Percentiles rank a stretch among this genome's conserved stretches.
phyloP scores from a whole-genome alignment of 1,140 invertebrate genomes.

The Babylonia areolata region DNA sequence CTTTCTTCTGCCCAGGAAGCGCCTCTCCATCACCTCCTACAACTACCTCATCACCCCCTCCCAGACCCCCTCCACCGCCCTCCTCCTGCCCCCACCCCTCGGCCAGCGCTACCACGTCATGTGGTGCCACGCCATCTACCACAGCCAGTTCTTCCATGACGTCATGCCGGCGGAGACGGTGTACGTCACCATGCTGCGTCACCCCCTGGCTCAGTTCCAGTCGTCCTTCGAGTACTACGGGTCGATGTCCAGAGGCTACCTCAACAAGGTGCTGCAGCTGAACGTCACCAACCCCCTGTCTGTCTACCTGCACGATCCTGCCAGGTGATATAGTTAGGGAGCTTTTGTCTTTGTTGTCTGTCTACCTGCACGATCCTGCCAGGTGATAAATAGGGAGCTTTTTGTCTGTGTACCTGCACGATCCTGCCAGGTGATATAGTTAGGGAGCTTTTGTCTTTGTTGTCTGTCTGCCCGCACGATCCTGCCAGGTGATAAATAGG shows the following conservation, averaged over 20 bases:
- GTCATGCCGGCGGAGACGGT: conserved; percentile 47
- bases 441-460: too few relatives aligned
- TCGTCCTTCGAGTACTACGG: conserved; percentile 57
- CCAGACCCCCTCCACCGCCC: conserved; percentile 27
- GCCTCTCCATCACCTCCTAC: conserved; percentile 36
- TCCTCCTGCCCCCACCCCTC: conserved; percentile 32
- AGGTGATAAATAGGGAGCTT: too few relatives aligned
- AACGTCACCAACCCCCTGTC: conserved; percentile 44
- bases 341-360: too few relatives aligned
- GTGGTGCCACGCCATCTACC: conserved; percentile 59
- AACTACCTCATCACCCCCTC: conserved; percentile 54
- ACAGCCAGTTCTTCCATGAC: conserved; percentile 41
- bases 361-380: too few relatives aligned
- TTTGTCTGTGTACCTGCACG: too few relatives aligned
- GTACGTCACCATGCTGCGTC: conserved; percentile 57
- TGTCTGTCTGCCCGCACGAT: too few relatives aligned
- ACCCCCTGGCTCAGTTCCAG: conserved; percentile 55
- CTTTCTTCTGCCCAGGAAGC: conserved; percentile 57
- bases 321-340: background rate
- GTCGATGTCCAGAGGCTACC: conserved; percentile 13
- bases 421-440: too few relatives aligned
- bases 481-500: too few relatives aligned
- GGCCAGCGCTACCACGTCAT: conserved; percentile 52
- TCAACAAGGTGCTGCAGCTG: conserved; percentile 29
- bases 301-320: conserved; percentile 45